Conservation (phyloP, 2,888 invertebrate species). For the Vesta saturnalis region DNA sequence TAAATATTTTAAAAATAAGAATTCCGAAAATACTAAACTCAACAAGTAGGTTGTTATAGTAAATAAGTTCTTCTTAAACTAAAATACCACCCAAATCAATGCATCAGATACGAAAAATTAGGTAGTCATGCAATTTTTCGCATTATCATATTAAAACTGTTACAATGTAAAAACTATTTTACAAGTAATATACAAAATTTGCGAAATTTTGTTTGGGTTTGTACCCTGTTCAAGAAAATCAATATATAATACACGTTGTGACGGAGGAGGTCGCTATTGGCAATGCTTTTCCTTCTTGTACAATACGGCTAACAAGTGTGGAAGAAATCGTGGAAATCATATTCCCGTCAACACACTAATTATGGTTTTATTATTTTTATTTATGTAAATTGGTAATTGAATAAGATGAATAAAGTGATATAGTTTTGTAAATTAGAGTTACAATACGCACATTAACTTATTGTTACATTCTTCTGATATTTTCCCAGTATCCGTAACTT, state of each 20-base stretch:
- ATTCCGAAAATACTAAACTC: constrained; percentile 31
- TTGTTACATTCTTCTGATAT: neutral
- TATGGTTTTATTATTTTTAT: too few species aligned
- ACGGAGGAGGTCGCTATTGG: constrained; percentile 31
- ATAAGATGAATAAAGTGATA: too few species aligned
- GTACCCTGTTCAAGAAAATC: constrained; percentile 45
- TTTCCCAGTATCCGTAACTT: constrained; percentile 15
- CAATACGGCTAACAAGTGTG: constrained; percentile 18
- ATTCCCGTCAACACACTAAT: neutral
- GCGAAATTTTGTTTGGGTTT: constrained; percentile 42
- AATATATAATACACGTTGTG: constrained; percentile 47
- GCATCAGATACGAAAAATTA: constrained; percentile 31
- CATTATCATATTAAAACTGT: constrained; percentile 44
- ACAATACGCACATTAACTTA: too few species aligned
- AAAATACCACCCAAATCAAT: neutral
- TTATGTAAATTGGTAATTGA: too few species aligned
- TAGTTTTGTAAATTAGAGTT: too few species aligned
- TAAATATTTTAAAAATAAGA: constrained; percentile 29
- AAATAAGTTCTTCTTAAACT: constrained; percentile 33
- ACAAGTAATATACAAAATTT: constrained; percentile 37
- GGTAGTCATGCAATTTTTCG: constrained; percentile 41
- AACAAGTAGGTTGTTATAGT: constrained; percentile 38
- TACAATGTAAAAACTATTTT: constrained; percentile 43
- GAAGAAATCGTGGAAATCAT: constrained; percentile 12
- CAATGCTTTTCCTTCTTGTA: constrained; percentile 31